phyloP scores from a whole-genome alignment of 2,888 invertebrate species.

The Clivina fossor region DNA sequence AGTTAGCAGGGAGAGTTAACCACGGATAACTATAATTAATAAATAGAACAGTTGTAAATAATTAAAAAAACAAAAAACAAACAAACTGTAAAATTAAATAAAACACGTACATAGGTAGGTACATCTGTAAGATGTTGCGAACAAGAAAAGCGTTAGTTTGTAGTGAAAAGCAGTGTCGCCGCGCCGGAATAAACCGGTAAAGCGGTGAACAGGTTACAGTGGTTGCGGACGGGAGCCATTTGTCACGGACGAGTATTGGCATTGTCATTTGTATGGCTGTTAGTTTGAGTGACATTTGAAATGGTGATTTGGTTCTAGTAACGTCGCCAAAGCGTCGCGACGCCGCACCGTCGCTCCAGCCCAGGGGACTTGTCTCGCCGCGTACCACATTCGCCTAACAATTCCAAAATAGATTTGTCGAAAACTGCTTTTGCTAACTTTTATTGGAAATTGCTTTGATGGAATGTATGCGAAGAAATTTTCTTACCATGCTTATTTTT shows the following conservation, averaged over 20 bases:
- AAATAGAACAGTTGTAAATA: too few species aligned
- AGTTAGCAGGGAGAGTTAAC: too few species aligned
- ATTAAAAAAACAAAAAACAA: too few species aligned
- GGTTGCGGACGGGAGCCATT: conserved; percentile 22
- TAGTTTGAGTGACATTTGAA: conserved; percentile 44
- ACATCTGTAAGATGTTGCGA: too few species aligned
- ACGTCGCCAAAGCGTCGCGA: conserved; percentile 3
- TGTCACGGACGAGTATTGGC: conserved; percentile 31
- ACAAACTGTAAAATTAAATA: too few species aligned
- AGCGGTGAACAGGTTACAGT: too few species aligned
- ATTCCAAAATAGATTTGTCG: conserved; percentile 42
- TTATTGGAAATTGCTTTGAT: conserved; percentile 46
- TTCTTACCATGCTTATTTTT: conserved; percentile 24
- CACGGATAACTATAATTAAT: too few species aligned
- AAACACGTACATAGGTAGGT: too few species aligned
- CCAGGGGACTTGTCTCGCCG: conserved; percentile 17
- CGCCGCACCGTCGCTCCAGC: not conserved
- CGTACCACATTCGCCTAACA: conserved; percentile 21
- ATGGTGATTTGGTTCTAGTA: conserved; percentile 43
- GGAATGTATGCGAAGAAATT: conserved; percentile 32
- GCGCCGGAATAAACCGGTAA: too few species aligned
- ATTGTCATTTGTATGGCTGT: conserved; percentile 43
- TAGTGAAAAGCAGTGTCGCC: not conserved
- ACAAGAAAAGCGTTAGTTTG: too few species aligned
- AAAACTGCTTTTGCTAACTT: conserved; percentile 45